Evolutionary conservation across 1,140 invertebrate genomes (phyloP), one percentile per base, ranked within the genome.

Genomic region (Oryzaephilus surinamensis): DNA sequence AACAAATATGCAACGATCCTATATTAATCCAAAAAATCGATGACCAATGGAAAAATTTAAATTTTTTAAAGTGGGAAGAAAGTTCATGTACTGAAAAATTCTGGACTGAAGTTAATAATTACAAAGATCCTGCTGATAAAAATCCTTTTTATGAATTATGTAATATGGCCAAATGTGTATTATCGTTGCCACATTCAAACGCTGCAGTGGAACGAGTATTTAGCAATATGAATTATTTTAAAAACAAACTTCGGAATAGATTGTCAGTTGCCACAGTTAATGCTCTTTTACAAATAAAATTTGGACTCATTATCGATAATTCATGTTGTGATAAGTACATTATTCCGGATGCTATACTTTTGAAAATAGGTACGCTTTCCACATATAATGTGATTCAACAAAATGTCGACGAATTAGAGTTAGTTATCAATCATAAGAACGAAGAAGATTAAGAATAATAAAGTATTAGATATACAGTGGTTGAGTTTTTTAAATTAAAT

Each of bases 101-200:
- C 45, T 60, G 54, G 57, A 28, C n/a, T 7, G 49, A 58, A 45
- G 50, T 58, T 28, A 18, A 13, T 16, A 30, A 45, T 8, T 56
- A 59, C 32, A 45, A 34, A 45, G 43, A 62, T 51, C 48, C 55
- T 17, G 38, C 33, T n/a, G 45, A 43, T 18, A 12, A 41, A 42
- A 55, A 54, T 51, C 45, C 46, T 2, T 51, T 53, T 50, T 6
- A 46, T 48, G 54, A 60, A 18, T 37, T 60, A 18, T 19, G 39
- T 10, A 40, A 51, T 32, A 49, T 56, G 31, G 56, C 58, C 1
- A 19, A 57, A 6, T 19, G 29, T 0, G 19, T 46, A 5, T 36
- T 60, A n/a, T 30, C 32, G 4, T 34, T 57, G 1, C 57, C 56
- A 10, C 43, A 55, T 43, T 60, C 60, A 10, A 57, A 62, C 28